Evolutionary conservation across 1,140 invertebrate species (phyloP).

Genomic region (Eumeta japonica): DNA sequence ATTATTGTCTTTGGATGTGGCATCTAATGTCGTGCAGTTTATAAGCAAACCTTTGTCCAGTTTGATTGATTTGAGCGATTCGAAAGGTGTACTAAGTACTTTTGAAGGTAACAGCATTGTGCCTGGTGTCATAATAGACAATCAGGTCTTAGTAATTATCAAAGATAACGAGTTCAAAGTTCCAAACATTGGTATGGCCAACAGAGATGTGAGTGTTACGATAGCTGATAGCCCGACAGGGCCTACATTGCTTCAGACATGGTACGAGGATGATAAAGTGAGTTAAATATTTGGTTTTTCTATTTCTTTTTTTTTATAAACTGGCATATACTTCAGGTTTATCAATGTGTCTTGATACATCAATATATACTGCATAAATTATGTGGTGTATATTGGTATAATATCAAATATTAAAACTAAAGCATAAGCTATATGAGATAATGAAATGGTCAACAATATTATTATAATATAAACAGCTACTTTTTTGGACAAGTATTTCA

Average conservation of each 20-base stretch:
- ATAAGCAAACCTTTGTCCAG: slow-evolving; percentile 41
- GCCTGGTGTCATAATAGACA: slow-evolving; percentile 37
- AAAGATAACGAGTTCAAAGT: slow-evolving; percentile 35
- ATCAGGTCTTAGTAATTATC: slow-evolving; percentile 40
- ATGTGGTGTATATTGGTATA: too few species aligned
- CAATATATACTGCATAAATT: too few species aligned
- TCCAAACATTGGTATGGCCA: slow-evolving; percentile 20
- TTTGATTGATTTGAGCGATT: slow-evolving; percentile 20
- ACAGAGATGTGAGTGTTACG: slow-evolving; percentile 28
- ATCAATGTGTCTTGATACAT: too few species aligned
- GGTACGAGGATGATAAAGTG: slow-evolving; percentile 30
- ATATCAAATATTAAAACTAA: too few species aligned
- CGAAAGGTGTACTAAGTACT: slow-evolving; percentile 10
- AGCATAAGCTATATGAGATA: too few species aligned
- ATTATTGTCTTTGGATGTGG: slow-evolving; percentile 54
- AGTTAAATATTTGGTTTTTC: too few species aligned
- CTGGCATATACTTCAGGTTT: too few species aligned
- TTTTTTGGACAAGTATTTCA: too few species aligned
- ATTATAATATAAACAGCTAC: too few species aligned
- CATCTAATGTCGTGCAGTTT: slow-evolving; percentile 40
- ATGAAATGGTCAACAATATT: too few species aligned
- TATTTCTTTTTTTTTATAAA: too few species aligned
- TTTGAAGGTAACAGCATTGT: slow-evolving; percentile 26
- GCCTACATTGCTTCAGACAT: slow-evolving; percentile 34
- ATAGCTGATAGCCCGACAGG: slow-evolving; percentile 30